Evolutionary conservation across 2,113 vertebrate genomes (phyloP).

Genomic region (Noturus placidus): DNA sequence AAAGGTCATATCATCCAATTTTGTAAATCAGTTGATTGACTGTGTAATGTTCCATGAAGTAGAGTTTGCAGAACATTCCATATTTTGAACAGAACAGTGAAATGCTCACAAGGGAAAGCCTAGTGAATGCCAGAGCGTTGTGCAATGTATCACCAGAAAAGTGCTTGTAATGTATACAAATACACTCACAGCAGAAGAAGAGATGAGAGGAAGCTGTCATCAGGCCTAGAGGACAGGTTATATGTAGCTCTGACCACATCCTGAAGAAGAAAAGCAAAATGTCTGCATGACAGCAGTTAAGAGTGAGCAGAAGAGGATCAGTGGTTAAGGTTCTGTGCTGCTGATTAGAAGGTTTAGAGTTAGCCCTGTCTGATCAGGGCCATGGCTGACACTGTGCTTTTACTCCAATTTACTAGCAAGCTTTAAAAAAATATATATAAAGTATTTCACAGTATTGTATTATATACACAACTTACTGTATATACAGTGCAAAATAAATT

Average conservation of each 20-base stretch:
- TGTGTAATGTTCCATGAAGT: background rate
- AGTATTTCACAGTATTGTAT: background rate
- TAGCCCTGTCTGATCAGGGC: background rate
- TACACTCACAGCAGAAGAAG: background rate
- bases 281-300: background rate
- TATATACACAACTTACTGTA: background rate
- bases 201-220: background rate
- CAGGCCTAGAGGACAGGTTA: background rate
- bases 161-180: background rate
- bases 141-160: background rate
- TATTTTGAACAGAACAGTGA: background rate
- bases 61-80: background rate
- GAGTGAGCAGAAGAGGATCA: background rate
- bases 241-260: background rate
- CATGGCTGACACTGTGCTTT: too few relatives aligned
- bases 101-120: background rate
- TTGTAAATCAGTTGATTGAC: background rate
- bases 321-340: background rate
- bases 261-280: background rate
- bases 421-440: background rate
- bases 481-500: too few relatives aligned
- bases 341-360: background rate
- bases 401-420: background rate
- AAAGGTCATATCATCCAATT: background rate
- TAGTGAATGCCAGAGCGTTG: background rate